Base-by-base conservation (phyloP, 2,888 invertebrate genomes). In the Selenia dentaria region DNA sequence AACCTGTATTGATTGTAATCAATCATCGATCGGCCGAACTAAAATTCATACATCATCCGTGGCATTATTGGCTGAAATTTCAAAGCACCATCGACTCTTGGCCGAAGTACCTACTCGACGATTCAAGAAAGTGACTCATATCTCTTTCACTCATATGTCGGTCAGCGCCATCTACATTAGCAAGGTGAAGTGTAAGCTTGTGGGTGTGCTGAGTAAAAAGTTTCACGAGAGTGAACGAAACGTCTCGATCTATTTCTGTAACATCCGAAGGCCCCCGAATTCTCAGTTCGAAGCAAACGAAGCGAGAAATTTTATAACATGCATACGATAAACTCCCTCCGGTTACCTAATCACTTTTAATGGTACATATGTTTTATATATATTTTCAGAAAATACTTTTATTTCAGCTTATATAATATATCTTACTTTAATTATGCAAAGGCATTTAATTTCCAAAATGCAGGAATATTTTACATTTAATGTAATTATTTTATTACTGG, bases 121-220 rank as follows among this genome's bases (percentile, higher is more conserved):
- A 57, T 58, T 58, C 62, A 66, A 56, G 55, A 46, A 51, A 61
- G 57, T 88, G 87, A 88, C 63, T 86, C 85, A 88, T 53, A 31
- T 50, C 31, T 40, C 36, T 31, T 34, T 40, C 46, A 88, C 63
- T 86, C 83, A 87, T 53, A 34, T 52, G 66, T 34, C 78, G 83
- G 79, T 83, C 83, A 88, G 83, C 88, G 87, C 89, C 89, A 88
- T 83, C 87, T 87, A 74, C 70, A 62, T 63, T 59, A 60, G 71
- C 87, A 88, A 89, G 87, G 88, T 87, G 87, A 89, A 85, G 83
- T 81, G 79, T 84, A 83, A 81, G 72, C 59, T 80, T 74, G 87
- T 87, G 81, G 87, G 88, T 82, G 86, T 81, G 76, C 75, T 74
- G 77, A 78, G 80, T 83, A 81, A 79, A 79, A 80, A 81, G 78